Evolutionary conservation across 2,888 invertebrate species (phyloP), one percentile per base, ranked within the genome.

Genomic region (Micoletzkya japonica): DNA sequence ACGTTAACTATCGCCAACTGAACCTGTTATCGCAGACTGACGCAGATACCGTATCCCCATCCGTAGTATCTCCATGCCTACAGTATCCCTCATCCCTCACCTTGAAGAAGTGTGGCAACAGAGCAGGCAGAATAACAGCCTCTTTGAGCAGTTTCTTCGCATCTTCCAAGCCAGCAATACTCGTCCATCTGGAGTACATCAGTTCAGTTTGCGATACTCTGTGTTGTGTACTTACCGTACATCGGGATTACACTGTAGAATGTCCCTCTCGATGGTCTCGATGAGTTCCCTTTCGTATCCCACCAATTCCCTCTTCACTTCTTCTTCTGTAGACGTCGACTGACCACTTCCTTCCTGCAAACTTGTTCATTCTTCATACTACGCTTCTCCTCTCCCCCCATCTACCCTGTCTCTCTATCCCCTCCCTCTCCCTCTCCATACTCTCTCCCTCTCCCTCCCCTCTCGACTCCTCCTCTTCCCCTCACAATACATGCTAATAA

Each of bases 51-150:
- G n/a, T n/a, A n/a, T n/a, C n/a, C n/a, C n/a, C n/a, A n/a, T n/a
- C n/a, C n/a, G n/a, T n/a, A n/a, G n/a, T n/a, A n/a, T n/a, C n/a
- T n/a, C n/a, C n/a, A n/a, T n/a, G n/a, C n/a, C n/a, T n/a, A n/a
- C n/a, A n/a, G n/a, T n/a, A n/a, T n/a, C n/a, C n/a, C n/a, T n/a
- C n/a, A n/a, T n/a, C n/a, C n/a, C n/a, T n/a, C n/a, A 88, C 88
- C 78, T 87, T 95, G 87, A 98, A 98, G 88, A 94, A 97, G 85
- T 96, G 94, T 1, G 97, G 97, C 91, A 97, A 95, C 90, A 93
- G 91, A 90, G 96, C 92, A 2, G 97, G 97, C 84, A 97, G 88
- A 50, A 98, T 95, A 10, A 97, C 95, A 36, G 97, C 96, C 88
- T 98, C 97, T 86, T 97, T 94, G 6, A 98, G 88, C 70, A 97